These are phyloP conservation scores for Odontocerum albicorne DNA, from an alignment of 2,888 invertebrate species.

Conservation along the genomic window DNA sequence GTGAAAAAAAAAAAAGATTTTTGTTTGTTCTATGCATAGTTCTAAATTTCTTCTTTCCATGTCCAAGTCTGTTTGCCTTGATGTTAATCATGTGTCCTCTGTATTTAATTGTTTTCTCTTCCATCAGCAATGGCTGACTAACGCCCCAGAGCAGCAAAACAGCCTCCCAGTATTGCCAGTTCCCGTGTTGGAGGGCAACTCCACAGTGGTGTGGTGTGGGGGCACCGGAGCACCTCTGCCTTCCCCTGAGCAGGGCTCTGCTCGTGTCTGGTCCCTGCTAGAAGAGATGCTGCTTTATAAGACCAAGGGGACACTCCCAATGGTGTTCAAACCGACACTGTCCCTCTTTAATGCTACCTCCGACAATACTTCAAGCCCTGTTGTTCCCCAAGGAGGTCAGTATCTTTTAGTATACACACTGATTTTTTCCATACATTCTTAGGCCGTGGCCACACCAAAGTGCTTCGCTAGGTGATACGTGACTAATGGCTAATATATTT, in stretches of 20 bases:
- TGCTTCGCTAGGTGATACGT: no score
- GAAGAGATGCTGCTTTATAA: conserved; percentile 78
- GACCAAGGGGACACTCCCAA: conserved; percentile 66
- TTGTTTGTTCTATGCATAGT: no score
- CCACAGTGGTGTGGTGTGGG: conserved; percentile 70
- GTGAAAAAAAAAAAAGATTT: no score
- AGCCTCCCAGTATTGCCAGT: conserved; percentile 69
- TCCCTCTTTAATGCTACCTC: conserved; percentile 71
- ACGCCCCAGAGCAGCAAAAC: conserved; percentile 46
- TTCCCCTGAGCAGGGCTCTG: conserved; percentile 46
- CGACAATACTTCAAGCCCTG: conserved; percentile 65
- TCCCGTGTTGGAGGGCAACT: conserved; percentile 69
- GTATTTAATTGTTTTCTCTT: no score
- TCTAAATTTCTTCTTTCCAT: background rate
- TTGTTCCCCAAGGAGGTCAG: conserved; percentile 76
- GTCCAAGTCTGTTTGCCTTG: background rate
- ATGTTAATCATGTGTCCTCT: background rate
- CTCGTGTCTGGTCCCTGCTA: conserved; percentile 66
- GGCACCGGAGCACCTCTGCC: conserved; percentile 61
- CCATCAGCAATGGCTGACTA: conserved; percentile 54
- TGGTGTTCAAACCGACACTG: conserved; percentile 78
- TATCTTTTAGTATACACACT: no score
- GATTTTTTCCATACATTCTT: no score
- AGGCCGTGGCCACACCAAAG: no score
- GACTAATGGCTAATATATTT: no score